phyloP scores from a whole-genome alignment of 2,797 vertebrate genomes.

The Kryptopterus vitreolus region DNA sequence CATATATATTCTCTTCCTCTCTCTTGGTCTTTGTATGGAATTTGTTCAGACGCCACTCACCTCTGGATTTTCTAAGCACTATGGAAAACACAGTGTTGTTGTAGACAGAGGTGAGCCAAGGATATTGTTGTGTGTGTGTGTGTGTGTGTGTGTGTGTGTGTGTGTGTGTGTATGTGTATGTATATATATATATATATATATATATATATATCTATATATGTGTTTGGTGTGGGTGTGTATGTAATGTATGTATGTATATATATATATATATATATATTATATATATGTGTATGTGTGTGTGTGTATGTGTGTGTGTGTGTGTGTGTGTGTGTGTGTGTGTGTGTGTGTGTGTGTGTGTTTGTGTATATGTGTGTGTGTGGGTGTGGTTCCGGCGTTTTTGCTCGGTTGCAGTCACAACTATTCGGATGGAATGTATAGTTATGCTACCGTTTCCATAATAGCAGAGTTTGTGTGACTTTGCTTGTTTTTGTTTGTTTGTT shows the following conservation, averaged over 20 bases:
- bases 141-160: not conserved
- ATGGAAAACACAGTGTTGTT: conserved; percentile 19
- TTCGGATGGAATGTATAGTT: too few species aligned
- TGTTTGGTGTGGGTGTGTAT: too few species aligned
- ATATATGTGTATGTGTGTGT: too few species aligned
- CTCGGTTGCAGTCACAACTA: not conserved
- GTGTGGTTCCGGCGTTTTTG: not conserved
- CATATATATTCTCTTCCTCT: conserved; percentile 15
- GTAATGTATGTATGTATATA: not conserved
- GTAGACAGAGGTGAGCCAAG: conserved; percentile 32
- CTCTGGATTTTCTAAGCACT: conserved; percentile 21
- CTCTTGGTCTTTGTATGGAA: conserved; percentile 35
- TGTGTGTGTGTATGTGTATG: not conserved
- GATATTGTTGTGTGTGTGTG: not conserved
- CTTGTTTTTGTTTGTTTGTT: not conserved
- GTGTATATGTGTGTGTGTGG: conserved; percentile 2
- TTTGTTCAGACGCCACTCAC: conserved; percentile 24
- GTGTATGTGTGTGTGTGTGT: not conserved
- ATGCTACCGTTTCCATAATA: too few species aligned
- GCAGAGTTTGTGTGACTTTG: too few species aligned
- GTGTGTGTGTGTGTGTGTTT: too few species aligned
- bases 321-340: conserved; percentile 6
- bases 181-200: too few species aligned
- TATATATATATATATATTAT: too few species aligned
- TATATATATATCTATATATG: too few species aligned